Percentiles rank a stretch among this genome's conserved stretches.
phyloP scores from a whole-genome alignment of 2,888 invertebrate species.

The Deilephila elpenor region DNA sequence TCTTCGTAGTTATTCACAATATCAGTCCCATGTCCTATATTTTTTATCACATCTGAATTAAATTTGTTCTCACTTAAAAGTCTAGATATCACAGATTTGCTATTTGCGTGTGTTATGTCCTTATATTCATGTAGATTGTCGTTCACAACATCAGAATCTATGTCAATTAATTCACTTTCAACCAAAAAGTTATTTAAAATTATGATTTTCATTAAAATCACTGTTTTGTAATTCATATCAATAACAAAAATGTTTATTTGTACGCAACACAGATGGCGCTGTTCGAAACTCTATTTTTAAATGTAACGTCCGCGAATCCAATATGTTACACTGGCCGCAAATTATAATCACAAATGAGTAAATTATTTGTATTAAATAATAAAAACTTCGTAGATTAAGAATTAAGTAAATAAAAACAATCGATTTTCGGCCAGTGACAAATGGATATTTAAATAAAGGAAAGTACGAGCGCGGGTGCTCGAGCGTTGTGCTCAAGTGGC shows the following conservation, averaged over 20 bases:
- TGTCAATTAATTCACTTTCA: slow-evolving; percentile 32
- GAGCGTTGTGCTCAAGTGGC: slow-evolving; percentile 59
- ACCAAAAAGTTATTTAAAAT: not conserved
- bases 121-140: slow-evolving; percentile 50
- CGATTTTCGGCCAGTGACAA: slow-evolving; percentile 22
- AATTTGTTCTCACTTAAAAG: slow-evolving; percentile 60
- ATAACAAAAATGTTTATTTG: slow-evolving; percentile 8
- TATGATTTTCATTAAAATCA: slow-evolving; percentile 4
- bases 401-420: not conserved
- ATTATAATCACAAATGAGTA: not conserved
- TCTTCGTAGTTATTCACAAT: slow-evolving; percentile 71
- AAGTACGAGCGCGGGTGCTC: slow-evolving; percentile 61
- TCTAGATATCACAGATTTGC: slow-evolving; percentile 50
- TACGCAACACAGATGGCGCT: slow-evolving; percentile 17
- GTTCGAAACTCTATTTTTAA: slow-evolving; percentile 4
- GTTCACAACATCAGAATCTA: slow-evolving; percentile 52
- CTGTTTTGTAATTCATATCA: slow-evolving; percentile 13
- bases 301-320: not conserved
- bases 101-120: slow-evolving; percentile 53
- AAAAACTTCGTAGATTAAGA: not conserved
- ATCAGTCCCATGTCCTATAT: slow-evolving; percentile 53
- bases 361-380: not conserved
- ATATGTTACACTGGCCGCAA: not conserved
- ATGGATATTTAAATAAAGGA: slow-evolving; percentile 53
- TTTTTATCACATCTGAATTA: slow-evolving; percentile 57